phyloP scores from a whole-genome alignment of 2,797 vertebrate genomes.

The Myotis daubentonii region DNA sequence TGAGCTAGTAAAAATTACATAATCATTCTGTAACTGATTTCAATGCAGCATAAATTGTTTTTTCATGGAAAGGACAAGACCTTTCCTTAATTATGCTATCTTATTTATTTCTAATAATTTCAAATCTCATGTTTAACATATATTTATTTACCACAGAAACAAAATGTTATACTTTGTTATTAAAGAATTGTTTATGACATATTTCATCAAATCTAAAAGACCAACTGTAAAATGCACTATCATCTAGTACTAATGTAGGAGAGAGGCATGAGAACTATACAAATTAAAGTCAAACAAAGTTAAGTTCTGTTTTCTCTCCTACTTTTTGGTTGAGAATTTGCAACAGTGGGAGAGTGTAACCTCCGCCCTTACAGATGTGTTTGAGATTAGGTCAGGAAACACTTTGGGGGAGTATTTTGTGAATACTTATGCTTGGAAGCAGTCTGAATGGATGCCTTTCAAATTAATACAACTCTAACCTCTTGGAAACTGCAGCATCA shows the following conservation, averaged over 20 bases:
- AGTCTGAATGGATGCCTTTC: not conserved
- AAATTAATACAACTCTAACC: not conserved
- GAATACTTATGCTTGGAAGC: not conserved
- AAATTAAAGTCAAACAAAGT: not conserved
- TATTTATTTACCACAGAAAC: not conserved
- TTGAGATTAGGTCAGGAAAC: not conserved
- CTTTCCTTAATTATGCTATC: not conserved
- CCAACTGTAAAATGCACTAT: not conserved
- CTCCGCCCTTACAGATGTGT: not conserved
- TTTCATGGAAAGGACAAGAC: not conserved
- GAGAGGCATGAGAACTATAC: not conserved
- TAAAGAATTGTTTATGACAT: not conserved
- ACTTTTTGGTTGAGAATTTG: not conserved
- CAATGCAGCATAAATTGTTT: not conserved
- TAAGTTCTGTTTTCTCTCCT: not conserved
- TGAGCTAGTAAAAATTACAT: not conserved
- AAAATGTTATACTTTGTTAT: not conserved
- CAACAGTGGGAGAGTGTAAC: not conserved
- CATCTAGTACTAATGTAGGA: not conserved
- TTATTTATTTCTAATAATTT: not conserved
- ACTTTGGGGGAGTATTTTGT: not conserved
- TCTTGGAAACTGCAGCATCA: not conserved
- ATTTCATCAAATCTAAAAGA: not conserved
- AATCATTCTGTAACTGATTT: slow-evolving; percentile 28
- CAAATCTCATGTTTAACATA: not conserved